Percentiles rank a stretch among this genome's conserved stretches.
These are phyloP conservation scores for Hydrolagus colliei DNA, from an alignment of 2,797 vertebrate genomes.

Conservation along the genomic window DNA sequence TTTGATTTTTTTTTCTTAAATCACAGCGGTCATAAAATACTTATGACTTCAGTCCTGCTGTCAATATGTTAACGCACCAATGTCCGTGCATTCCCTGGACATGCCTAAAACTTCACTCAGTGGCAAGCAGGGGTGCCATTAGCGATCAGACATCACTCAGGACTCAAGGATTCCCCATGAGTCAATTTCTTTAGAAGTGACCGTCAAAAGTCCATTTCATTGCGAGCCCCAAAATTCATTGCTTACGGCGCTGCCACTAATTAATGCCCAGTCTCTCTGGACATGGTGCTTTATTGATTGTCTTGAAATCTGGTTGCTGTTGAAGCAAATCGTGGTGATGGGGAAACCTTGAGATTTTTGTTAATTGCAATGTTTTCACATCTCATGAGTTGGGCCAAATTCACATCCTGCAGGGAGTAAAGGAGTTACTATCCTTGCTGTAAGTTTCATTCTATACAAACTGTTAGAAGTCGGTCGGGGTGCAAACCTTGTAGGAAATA, in stretches of 20 bases:
- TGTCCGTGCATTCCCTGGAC: not conserved
- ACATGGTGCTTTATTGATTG: not conserved
- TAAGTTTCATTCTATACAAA: not conserved
- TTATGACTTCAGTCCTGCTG: not conserved
- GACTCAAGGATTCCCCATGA: not conserved
- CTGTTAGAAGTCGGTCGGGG: conserved; percentile 43
- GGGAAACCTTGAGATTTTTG: not conserved
- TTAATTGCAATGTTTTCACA: not conserved
- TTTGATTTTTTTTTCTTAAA: not conserved
- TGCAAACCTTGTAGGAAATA: conserved; percentile 80
- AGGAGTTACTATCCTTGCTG: not conserved
- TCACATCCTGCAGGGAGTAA: not conserved
- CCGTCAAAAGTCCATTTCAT: not conserved
- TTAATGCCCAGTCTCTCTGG: not conserved
- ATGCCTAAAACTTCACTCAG: too few relatives aligned
- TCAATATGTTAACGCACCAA: not conserved
- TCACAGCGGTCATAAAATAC: not conserved
- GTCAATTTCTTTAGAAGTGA: not conserved
- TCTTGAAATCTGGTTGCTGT: not conserved
- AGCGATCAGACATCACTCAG: not conserved
- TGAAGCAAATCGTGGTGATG: not conserved
- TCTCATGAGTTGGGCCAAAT: not conserved
- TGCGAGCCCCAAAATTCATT: not conserved
- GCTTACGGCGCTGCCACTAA: not conserved
- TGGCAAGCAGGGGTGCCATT: not conserved